Percentiles rank a stretch among this genome's conserved stretches.
Conservation (phyloP, 1,140 invertebrate species). For the Drosophila elegans region DNA sequence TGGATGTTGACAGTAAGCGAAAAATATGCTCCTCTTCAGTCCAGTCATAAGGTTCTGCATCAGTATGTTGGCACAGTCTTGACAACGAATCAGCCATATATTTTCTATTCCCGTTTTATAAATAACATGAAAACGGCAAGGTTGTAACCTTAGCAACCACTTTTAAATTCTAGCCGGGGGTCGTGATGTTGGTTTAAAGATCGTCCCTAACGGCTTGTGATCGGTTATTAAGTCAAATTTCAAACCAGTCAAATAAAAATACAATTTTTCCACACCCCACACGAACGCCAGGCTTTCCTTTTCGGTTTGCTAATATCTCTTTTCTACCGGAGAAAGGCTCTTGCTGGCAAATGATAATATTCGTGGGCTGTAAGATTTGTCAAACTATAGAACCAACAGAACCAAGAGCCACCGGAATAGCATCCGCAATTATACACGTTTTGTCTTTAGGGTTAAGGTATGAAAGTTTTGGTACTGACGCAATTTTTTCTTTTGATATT, state of each 20-base stretch:
- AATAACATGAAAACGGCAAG: no score
- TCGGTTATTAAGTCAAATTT: background rate
- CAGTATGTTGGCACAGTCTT: no score
- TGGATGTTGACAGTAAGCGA: no score
- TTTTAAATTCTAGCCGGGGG: conserved; percentile 15
- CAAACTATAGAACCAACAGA: no score
- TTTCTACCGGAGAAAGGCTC: background rate
- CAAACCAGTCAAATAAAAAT: conserved; percentile 6
- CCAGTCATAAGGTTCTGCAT: no score
- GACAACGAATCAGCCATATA: no score
- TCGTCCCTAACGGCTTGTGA: background rate
- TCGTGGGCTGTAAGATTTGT: background rate
- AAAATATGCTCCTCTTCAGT: no score
- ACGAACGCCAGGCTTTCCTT: conserved; percentile 15
- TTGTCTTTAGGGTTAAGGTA: no score
- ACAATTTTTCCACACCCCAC: conserved; percentile 9
- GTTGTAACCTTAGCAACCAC: conserved; percentile 1
- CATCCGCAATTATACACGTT: background rate
- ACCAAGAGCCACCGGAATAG: background rate
- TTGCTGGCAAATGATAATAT: conserved; percentile 38
- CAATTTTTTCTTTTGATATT: no score
- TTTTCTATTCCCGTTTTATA: no score
- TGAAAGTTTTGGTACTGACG: no score
- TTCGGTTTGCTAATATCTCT: background rate
- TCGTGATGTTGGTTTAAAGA: no score